Evolutionary conservation across 2,888 invertebrate genomes (phyloP).

Genomic region (Pseudoips prasinana): DNA sequence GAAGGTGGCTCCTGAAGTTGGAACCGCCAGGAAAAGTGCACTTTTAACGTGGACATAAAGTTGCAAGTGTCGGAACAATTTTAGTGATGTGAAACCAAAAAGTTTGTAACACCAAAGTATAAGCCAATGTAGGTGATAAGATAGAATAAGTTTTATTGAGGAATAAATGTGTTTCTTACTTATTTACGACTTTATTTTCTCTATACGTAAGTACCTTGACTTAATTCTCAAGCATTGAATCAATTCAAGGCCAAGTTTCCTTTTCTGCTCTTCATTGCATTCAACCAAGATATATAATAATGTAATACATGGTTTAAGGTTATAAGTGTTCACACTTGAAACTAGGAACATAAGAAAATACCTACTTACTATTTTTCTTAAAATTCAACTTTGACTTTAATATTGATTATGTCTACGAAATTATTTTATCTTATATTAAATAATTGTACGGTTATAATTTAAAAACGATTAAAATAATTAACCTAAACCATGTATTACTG

Average conservation of each 20-base stretch:
- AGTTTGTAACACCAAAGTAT: slow-evolving; percentile 40
- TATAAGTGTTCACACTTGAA: no score
- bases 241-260: slow-evolving; percentile 25
- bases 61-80: slow-evolving; percentile 37
- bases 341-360: no score
- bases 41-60: slow-evolving; percentile 24
- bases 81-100: slow-evolving; percentile 54
- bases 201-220: slow-evolving; percentile 35
- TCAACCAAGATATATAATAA: neutral
- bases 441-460: no score
- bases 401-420: no score
- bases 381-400: no score
- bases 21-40: slow-evolving; percentile 35
- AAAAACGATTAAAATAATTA: no score
- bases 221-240: slow-evolving; percentile 21
- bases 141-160: slow-evolving; percentile 38
- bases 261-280: slow-evolving; percentile 7
- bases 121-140: slow-evolving; percentile 43
- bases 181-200: slow-evolving; percentile 32
- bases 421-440: no score
- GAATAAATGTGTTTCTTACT: slow-evolving; percentile 33
- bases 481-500: no score
- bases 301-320: no score
- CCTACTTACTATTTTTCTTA: no score
- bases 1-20: slow-evolving; percentile 37